Percentiles rank a stretch among this genome's conserved stretches.
phyloP scores from a whole-genome alignment of 2,797 vertebrate genomes.

The Carduelis carduelis region DNA sequence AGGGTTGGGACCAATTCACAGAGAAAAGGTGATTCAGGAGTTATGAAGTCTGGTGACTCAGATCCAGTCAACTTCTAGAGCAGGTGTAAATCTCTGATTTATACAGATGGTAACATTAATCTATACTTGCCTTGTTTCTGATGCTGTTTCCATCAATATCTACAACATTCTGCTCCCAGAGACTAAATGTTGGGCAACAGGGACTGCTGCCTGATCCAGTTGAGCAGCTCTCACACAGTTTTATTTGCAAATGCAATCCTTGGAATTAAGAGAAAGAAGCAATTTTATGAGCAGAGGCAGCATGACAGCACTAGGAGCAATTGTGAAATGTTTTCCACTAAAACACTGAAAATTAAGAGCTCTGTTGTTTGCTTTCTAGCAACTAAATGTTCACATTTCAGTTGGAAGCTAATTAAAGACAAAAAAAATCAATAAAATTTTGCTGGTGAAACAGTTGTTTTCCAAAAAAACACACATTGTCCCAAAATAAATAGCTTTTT shows the following conservation, averaged over 20 bases:
- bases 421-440: background rate
- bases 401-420: slow-evolving; percentile 13
- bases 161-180: background rate
- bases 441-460: background rate
- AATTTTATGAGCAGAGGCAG: slow-evolving; percentile 32
- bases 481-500: background rate
- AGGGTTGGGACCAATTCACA: background rate
- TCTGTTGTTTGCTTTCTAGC: slow-evolving; percentile 21
- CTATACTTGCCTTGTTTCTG: background rate
- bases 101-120: background rate
- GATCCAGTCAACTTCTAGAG: background rate
- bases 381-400: slow-evolving; percentile 30
- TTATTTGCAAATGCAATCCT: slow-evolving; percentile 21
- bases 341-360: slow-evolving; percentile 48
- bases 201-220: background rate
- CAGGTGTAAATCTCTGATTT: background rate
- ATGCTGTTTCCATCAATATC: background rate
- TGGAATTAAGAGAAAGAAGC: slow-evolving; percentile 19
- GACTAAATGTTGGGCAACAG: background rate
- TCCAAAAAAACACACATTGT: background rate
- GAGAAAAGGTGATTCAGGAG: background rate
- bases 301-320: slow-evolving; percentile 2
- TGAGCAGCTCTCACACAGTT: background rate
- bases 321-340: slow-evolving; percentile 25
- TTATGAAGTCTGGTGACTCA: background rate